A percentile compares a stretch with the other conserved stretches of the same genome.
Evolutionary conservation across 2,888 invertebrate species (phyloP).

Genomic region (Himalopsyche tibetana): DNA sequence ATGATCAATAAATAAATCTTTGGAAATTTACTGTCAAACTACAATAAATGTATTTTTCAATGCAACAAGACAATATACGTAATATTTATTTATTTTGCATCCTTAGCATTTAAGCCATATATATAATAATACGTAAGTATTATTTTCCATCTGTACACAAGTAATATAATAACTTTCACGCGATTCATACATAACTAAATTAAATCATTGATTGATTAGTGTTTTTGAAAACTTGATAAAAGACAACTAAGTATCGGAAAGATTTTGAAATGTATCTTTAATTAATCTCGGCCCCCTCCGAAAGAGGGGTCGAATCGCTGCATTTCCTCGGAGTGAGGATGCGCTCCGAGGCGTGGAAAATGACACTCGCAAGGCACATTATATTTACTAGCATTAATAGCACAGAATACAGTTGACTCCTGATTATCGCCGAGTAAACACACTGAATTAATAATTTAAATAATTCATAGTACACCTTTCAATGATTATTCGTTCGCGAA

Average conservation of each 20-base stretch:
- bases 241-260: too few relatives aligned
- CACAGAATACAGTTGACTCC: constrained; percentile 15
- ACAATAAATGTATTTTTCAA: not conserved
- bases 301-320: too few relatives aligned
- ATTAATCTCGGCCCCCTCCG: too few relatives aligned
- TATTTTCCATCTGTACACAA: constrained; percentile 18
- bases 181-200: not conserved
- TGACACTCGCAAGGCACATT: constrained; percentile 14
- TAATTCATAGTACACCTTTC: constrained; percentile 8
- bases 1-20: constrained; percentile 58
- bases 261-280: too few relatives aligned
- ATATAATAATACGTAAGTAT: not conserved
- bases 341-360: too few relatives aligned
- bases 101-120: not conserved
- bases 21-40: constrained; percentile 42
- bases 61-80: not conserved
- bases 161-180: constrained; percentile 5
- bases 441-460: not conserved
- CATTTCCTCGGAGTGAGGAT: too few relatives aligned
- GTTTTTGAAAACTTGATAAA: too few relatives aligned
- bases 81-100: not conserved
- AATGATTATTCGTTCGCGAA: constrained; percentile 5
- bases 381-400: constrained; percentile 1
- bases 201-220: too few relatives aligned
- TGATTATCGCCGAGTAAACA: not conserved